A percentile compares a stretch with the other conserved stretches of the same genome.
Evolutionary conservation across 37 sponge, comb jelly and placozoan species (phyloP).

Genomic region (Halisarca cf. caerulea): DNA sequence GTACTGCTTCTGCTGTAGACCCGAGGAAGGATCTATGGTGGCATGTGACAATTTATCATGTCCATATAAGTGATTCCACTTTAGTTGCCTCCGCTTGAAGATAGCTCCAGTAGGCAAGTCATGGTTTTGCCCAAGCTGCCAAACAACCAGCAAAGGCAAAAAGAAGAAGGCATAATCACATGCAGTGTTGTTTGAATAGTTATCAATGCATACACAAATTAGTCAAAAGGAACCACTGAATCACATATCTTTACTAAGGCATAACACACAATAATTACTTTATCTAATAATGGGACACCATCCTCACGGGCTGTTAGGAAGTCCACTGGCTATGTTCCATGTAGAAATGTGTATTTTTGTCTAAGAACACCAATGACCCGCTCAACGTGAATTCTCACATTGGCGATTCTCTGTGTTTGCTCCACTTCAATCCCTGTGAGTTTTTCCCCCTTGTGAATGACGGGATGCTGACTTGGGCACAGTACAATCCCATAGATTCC

Average conservation of each 20-base stretch:
- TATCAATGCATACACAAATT: not conserved
- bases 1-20: conserved; percentile 47
- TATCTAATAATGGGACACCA: not conserved
- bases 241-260: not conserved
- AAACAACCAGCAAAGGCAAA: conserved; percentile 22
- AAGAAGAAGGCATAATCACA: conserved; percentile 1
- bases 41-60: conserved; percentile 63
- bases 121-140: conserved; percentile 65
- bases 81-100: conserved; percentile 16
- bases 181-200: not conserved
- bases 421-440: conserved; percentile 12
- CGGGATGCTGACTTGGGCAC: not conserved
- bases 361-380: conserved; percentile 7
- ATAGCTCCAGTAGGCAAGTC: not conserved
- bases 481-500: conserved; percentile 8
- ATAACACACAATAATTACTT: not conserved
- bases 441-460: not conserved
- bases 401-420: not conserved
- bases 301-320: not conserved
- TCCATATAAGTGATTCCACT: conserved; percentile 40
- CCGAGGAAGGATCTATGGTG: conserved; percentile 47
- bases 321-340: not conserved
- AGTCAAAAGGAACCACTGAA: not conserved
- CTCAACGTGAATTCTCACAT: conserved; percentile 16
- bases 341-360: not conserved